Evolutionary conservation across 1,140 invertebrate genomes (phyloP).

Genomic region (Macrobrachium nipponense): DNA sequence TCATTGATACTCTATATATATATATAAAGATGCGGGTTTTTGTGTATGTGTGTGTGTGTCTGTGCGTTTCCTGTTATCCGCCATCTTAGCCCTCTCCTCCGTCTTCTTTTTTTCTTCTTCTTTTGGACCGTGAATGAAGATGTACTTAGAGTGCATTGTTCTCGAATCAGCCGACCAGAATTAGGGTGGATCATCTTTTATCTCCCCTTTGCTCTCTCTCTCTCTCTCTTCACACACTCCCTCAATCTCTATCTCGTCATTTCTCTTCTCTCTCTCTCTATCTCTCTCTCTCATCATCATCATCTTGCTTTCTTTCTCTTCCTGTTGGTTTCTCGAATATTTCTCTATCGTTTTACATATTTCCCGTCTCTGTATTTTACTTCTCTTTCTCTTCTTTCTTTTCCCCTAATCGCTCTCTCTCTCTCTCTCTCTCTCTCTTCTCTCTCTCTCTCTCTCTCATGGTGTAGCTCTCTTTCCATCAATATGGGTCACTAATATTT

Average conservation of each 20-base stretch:
- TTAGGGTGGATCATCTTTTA: background rate
- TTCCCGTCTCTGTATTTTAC: conserved; percentile 1
- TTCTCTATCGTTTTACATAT: too few species aligned
- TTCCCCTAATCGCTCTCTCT: background rate
- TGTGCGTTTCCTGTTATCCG: too few species aligned
- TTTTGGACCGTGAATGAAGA: background rate
- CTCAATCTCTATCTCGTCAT: background rate
- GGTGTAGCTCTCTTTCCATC: background rate
- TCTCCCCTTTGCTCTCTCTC: background rate
- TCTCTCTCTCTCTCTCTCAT: background rate
- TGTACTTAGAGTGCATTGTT: background rate
- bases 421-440: background rate
- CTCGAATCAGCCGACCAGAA: too few species aligned
- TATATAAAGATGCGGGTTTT: too few species aligned
- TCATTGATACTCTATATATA: too few species aligned
- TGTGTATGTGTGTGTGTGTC: too few species aligned
- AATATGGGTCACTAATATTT: background rate
- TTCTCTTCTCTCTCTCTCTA: background rate
- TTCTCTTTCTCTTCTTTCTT: background rate
- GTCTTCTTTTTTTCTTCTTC: background rate
- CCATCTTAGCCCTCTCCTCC: background rate
- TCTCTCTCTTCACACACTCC: background rate
- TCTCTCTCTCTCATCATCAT: background rate
- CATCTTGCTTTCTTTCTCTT: background rate
- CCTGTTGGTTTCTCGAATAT: too few species aligned